Conservation (phyloP, 2,113 vertebrate species). For the Sula dactylatra region DNA sequence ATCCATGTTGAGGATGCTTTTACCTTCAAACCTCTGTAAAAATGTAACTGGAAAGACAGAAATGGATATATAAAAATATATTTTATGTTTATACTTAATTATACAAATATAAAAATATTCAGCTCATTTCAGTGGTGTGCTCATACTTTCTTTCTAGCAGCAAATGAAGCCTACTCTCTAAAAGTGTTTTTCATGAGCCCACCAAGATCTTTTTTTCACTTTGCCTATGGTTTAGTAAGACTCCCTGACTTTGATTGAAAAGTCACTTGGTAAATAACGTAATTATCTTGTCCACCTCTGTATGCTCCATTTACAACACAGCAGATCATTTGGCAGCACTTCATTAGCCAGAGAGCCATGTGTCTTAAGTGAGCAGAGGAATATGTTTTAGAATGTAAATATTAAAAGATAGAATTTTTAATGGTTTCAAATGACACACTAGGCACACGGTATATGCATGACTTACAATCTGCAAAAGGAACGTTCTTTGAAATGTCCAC, state of each 20-base stretch:
- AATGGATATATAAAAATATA: neutral
- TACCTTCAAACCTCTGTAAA: neutral
- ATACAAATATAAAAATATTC: neutral
- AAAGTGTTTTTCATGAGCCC: neutral
- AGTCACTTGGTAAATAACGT: neutral
- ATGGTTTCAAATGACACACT: neutral
- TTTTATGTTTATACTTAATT: neutral
- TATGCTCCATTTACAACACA: neutral
- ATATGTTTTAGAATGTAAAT: neutral
- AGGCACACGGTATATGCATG: neutral
- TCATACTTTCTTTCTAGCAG: neutral
- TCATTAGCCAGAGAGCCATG: neutral
- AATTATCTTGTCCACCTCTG: constrained; percentile 20
- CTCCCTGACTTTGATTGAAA: neutral
- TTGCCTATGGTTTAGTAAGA: neutral
- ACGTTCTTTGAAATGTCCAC: neutral
- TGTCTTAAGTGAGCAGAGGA: neutral
- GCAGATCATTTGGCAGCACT: neutral
- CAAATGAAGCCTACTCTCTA: neutral
- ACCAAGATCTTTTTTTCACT: neutral
- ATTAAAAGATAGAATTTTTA: neutral
- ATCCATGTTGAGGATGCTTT: neutral
- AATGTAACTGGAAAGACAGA: neutral
- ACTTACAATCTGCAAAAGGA: neutral
- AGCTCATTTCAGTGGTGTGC: neutral